Conservation (phyloP, 1,140 invertebrate species). For the Meloidogyne exigua region DNA sequence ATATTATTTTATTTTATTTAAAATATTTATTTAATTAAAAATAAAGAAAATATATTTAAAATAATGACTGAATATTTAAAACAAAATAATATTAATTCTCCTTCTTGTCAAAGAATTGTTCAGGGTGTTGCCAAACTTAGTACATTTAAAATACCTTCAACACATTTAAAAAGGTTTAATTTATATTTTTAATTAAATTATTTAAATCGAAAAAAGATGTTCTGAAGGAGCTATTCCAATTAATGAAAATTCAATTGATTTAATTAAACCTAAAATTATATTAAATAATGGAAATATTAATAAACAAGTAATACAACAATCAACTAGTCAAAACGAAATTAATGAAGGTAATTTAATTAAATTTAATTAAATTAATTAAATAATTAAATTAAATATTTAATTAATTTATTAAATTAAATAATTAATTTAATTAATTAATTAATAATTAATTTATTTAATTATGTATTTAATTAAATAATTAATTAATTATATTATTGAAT, state of each 20-base stretch:
- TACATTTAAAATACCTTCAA: conserved; percentile 13
- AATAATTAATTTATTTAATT: too few relatives aligned
- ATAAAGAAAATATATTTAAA: too few relatives aligned
- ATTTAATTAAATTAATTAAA: too few relatives aligned
- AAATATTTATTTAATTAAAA: too few relatives aligned
- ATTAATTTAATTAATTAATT: too few relatives aligned
- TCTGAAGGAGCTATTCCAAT: neutral
- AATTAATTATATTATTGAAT: neutral
- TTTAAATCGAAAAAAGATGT: neutral
- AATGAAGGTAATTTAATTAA: neutral
- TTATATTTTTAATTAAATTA: neutral
- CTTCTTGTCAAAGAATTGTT: conserved; percentile 5
- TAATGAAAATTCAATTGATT: neutral
- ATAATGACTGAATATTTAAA: neutral
- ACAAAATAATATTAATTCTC: neutral
- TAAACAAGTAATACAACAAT: neutral
- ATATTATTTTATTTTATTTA: too few relatives aligned
- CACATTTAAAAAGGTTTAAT: conserved; percentile 5
- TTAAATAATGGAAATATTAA: neutral
- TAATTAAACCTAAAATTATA: neutral
- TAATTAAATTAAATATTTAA: neutral
- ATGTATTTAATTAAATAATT: too few relatives aligned
- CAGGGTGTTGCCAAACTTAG: conserved; percentile 14
- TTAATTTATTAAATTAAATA: too few relatives aligned
- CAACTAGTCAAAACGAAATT: neutral